Conservation (phyloP, 1,140 invertebrate species). For the Neodiprion pinetum region DNA sequence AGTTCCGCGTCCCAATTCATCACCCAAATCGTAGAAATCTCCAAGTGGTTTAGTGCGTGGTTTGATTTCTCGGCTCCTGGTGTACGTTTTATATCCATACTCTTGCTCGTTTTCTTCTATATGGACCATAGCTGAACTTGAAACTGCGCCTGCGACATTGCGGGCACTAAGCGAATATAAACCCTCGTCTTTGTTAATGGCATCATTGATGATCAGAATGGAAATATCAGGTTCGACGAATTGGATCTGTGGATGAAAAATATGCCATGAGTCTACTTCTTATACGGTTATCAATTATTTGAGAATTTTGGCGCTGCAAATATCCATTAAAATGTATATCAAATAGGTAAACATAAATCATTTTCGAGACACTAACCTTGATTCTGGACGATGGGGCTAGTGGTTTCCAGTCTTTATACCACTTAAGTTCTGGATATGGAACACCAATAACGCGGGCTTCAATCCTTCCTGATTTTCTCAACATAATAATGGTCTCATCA, state of each 20-base stretch:
- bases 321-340: conserved; percentile 3
- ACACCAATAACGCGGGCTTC: conserved; percentile 88
- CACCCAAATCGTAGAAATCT: conserved; percentile 91
- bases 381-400: conserved; percentile 80
- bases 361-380: conserved; percentile 65
- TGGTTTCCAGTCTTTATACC: conserved; percentile 97
- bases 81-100: conserved; percentile 75
- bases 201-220: conserved; percentile 83
- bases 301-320: background rate
- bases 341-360: background rate
- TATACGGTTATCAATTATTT: conserved; percentile 3
- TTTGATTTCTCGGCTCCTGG: conserved; percentile 71
- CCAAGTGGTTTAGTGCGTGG: conserved; percentile 72
- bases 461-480: conserved; percentile 75
- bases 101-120: conserved; percentile 88
- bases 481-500: conserved; percentile 81
- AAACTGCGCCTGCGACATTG: conserved; percentile 92
- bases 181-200: conserved; percentile 89
- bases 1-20: conserved; percentile 92
- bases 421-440: conserved; percentile 94
- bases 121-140: conserved; percentile 87
- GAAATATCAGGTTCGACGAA: conserved; percentile 86
- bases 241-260: conserved; percentile 68
- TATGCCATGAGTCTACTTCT: background rate
- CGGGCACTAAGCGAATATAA: conserved; percentile 91